Percentiles rank a stretch among this genome's conserved stretches.
These are phyloP conservation scores for Mystacides longicornis DNA, from an alignment of 2,888 invertebrate genomes.

Conservation along the genomic window DNA sequence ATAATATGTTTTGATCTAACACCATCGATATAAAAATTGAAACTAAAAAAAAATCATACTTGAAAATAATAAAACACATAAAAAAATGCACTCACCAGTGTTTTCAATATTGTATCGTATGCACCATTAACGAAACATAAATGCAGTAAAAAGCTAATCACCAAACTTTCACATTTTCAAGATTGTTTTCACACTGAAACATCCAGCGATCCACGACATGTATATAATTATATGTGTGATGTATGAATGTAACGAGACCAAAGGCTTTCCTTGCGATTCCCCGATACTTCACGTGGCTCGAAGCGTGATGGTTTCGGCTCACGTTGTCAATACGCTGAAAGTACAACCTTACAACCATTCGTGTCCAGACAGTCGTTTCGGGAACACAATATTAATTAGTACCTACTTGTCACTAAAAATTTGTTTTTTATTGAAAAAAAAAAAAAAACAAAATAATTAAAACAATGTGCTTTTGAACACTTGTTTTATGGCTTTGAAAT, in stretches of 20 bases:
- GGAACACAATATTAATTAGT: not conserved
- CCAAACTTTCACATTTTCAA: no score
- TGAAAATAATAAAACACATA: no score
- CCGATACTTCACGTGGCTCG: not conserved
- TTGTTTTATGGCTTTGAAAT: not conserved
- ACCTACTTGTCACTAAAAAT: no score
- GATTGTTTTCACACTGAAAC: no score
- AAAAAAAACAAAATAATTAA: not conserved
- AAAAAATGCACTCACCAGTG: no score
- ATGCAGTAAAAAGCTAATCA: no score
- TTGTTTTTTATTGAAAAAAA: not conserved
- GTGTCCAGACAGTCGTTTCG: constrained; percentile 1
- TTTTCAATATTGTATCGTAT: no score
- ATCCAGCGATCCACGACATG: not conserved
- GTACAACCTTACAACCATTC: not conserved
- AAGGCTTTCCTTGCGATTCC: not conserved
- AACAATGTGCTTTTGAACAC: not conserved
- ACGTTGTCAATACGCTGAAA: not conserved
- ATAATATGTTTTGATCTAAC: no score
- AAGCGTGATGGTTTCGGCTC: constrained; percentile 2
- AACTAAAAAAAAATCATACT: no score
- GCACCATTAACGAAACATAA: no score
- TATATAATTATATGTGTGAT: not conserved
- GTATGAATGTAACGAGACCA: not conserved
- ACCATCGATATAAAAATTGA: no score